Conservation (phyloP, 1,140 invertebrate species). For the Samia ricini region DNA sequence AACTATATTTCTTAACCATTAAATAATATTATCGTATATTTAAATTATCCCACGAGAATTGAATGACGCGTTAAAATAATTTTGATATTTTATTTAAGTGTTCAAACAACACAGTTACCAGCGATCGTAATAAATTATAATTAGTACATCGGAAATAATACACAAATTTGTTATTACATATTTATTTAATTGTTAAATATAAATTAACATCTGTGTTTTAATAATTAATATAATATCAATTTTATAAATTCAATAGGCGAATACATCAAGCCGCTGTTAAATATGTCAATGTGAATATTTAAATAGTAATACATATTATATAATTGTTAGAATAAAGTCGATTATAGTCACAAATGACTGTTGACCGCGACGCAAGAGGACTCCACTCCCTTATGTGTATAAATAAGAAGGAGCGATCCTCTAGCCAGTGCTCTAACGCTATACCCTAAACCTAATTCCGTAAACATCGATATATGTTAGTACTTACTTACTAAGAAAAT, state of each 20-base stretch:
- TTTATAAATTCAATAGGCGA: slow-evolving; percentile 55
- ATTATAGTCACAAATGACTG: neutral
- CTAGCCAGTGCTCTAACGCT: slow-evolving; percentile 17
- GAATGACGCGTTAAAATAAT: too few relatives aligned
- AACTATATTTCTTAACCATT: too few relatives aligned
- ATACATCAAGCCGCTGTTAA: slow-evolving; percentile 53
- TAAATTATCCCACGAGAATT: too few relatives aligned
- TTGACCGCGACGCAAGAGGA: slow-evolving; percentile 21
- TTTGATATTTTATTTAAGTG: too few relatives aligned
- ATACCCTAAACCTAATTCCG: slow-evolving; percentile 37
- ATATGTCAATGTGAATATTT: slow-evolving; percentile 31
- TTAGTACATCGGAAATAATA: slow-evolving; percentile 35
- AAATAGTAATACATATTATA: slow-evolving; percentile 30
- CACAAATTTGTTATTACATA: slow-evolving; percentile 42
- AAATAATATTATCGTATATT: too few relatives aligned
- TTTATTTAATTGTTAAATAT: slow-evolving; percentile 60
- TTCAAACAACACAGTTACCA: too few relatives aligned
- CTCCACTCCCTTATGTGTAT: slow-evolving; percentile 59
- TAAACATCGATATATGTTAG: slow-evolving; percentile 57
- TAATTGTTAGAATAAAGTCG: neutral
- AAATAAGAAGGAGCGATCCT: slow-evolving; percentile 67
- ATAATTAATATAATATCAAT: slow-evolving; percentile 53
- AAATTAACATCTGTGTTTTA: slow-evolving; percentile 44
- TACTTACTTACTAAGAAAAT: slow-evolving; percentile 69
- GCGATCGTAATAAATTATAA: too few relatives aligned